Base-by-base conservation (phyloP, 2,113 vertebrate genomes). In the Pogonocichla stellata region DNA sequence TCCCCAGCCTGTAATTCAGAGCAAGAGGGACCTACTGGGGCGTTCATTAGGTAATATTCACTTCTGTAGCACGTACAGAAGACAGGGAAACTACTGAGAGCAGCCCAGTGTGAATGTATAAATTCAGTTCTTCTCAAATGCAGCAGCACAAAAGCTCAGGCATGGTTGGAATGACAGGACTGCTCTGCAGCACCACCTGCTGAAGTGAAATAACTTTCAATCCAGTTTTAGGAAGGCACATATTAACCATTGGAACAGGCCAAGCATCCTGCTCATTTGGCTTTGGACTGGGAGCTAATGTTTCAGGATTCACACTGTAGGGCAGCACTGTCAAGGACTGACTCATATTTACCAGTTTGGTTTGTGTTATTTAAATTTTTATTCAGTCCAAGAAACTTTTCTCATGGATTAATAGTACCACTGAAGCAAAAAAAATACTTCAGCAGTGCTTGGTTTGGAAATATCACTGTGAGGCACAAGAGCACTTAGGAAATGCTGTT, bases 101-200 rank as follows among this genome's bases (percentile, higher is more conserved):
- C 71, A 78, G 54, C 47, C 84, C 29, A 8, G 5, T 40, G 19
- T 31, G 38, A 80, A 79, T 28, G 25, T 43, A 50, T 31, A 36
- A 33, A 80, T 43, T 40, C 74, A 65, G 24, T 20, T 29, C 47
- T 54, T 69, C 40, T 47, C 77, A 74, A 84, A 65, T 1, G 8
- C 43, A 50, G 36, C 25, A 8, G 38, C 8, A 12, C 20, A 50
- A 33, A 64, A 84, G 24, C 86, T 70, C 47, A 45, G 56, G 7
- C 40, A 7, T 7, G 36, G 24, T 19, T 8, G 13, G 20, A 8
- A 65, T 7, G 48, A 2, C 8, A 43, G 78, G 19, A 14, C n/a
- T 90, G 75, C 75, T 92, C 92, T 53, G 82, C 81, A 93, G 94
- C 95, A 93, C 94, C 86, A 14, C 24, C 94, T 97, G 80, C 88